Conservation (phyloP, 2,888 invertebrate genomes). For the Harmothoe impar region DNA sequence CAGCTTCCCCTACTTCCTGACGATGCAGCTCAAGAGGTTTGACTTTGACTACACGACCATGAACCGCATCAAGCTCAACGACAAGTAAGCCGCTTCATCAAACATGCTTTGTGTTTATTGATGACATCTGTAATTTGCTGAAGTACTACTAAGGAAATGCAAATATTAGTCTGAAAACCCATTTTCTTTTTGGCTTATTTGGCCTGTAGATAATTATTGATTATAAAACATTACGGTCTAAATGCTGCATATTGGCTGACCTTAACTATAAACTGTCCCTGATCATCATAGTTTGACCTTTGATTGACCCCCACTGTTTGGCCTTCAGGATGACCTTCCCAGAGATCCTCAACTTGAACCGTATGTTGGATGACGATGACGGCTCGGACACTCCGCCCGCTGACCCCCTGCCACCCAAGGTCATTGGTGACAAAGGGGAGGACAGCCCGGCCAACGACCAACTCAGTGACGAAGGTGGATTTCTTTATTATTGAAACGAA, state of each 20-base stretch:
- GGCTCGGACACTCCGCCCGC: not conserved
- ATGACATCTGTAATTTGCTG: too few relatives aligned
- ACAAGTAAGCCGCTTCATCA: constrained; percentile 85
- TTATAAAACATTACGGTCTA: too few relatives aligned
- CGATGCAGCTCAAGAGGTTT: constrained; percentile 93
- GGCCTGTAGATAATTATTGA: too few relatives aligned
- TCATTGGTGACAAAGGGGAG: not conserved
- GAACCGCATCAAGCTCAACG: constrained; percentile 93
- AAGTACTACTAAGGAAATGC: too few relatives aligned
- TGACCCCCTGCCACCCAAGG: not conserved
- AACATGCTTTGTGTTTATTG: too few relatives aligned
- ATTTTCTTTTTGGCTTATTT: too few relatives aligned
- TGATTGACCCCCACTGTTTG: not conserved
- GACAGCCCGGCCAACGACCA: constrained; percentile 67
- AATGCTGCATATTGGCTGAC: too few relatives aligned
- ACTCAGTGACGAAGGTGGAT: constrained; percentile 74
- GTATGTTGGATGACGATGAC: constrained; percentile 86
- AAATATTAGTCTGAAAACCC: too few relatives aligned
- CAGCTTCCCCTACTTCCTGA: constrained; percentile 93
- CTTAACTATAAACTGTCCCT: too few relatives aligned
- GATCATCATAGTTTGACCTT: too few relatives aligned
- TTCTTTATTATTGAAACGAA: too few relatives aligned
- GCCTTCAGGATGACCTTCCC: constrained; percentile 91
- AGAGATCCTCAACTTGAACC: constrained; percentile 90
- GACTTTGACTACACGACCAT: constrained; percentile 93